A percentile compares a stretch with the other conserved stretches of the same genome.
These are phyloP conservation scores for Morpho helenor DNA, from an alignment of 2,888 invertebrate species.

Conservation along the genomic window DNA sequence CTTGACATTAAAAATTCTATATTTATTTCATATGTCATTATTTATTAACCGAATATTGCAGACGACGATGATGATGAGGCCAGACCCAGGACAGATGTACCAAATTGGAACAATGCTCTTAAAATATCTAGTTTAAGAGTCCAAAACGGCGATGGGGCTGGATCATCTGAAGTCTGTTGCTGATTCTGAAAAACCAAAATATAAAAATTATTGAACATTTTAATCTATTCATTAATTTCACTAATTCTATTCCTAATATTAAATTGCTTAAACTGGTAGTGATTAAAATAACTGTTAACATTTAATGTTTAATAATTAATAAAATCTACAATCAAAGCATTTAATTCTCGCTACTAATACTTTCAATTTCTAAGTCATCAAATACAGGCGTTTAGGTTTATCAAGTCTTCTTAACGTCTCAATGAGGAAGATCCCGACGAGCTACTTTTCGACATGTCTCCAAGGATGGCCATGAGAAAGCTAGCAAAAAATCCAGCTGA, in stretches of 20 bases:
- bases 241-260: no score
- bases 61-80: constrained; percentile 44
- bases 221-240: no score
- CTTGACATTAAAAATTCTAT: background rate
- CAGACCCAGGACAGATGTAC: constrained; percentile 49
- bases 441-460: constrained; percentile 67
- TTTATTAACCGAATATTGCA: constrained; percentile 21
- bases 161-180: background rate
- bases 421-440: constrained; percentile 34
- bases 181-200: constrained; percentile 5
- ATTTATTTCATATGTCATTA: constrained; percentile 27
- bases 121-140: constrained; percentile 59
- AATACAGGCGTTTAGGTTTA: no score
- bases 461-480: constrained; percentile 54
- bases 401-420: background rate
- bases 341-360: no score
- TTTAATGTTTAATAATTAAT: no score
- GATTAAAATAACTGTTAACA: no score
- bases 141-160: constrained; percentile 45
- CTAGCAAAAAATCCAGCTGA: constrained; percentile 60
- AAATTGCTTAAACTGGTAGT: no score
- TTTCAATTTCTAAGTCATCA: no score
- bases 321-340: no score
- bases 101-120: constrained; percentile 55
- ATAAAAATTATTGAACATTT: background rate